phyloP scores from a whole-genome alignment of 2,797 vertebrate species.

The Typhlichthys eigenmanni region DNA sequence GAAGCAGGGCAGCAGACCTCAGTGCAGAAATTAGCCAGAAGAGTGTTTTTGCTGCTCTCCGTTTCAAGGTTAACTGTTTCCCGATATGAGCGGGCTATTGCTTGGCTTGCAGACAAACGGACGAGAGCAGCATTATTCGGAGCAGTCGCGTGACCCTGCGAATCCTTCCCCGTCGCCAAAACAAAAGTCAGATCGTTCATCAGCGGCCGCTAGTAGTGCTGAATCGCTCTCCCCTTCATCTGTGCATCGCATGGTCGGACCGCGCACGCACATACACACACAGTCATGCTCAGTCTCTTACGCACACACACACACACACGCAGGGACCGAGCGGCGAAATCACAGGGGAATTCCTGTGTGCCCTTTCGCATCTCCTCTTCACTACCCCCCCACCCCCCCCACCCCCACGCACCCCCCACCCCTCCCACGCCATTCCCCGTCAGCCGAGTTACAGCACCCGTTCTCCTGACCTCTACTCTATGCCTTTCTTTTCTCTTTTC shows the following conservation, averaged over 20 bases:
- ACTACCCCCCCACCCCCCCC: not conserved
- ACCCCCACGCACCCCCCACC: not conserved
- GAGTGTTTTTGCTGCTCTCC: conserved; percentile 64
- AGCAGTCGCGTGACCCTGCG: conserved; percentile 70
- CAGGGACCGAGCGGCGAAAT: conserved; percentile 28
- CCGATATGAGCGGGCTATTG: conserved; percentile 75
- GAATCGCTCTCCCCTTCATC: conserved; percentile 74
- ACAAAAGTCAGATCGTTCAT: conserved; percentile 82
- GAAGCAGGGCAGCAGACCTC: conserved; percentile 43
- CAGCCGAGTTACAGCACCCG: too few relatives aligned
- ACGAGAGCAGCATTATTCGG: conserved; percentile 78
- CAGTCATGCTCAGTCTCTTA: conserved; percentile 9
- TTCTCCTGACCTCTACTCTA: conserved; percentile 29
- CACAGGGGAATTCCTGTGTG: conserved; percentile 49
- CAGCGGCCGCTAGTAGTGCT: conserved; percentile 72
- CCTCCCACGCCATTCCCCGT: not conserved
- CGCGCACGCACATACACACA: conserved; percentile 13
- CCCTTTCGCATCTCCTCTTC: conserved; percentile 42
- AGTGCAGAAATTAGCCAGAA: conserved; percentile 49
- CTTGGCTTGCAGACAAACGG: conserved; percentile 77
- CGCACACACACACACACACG: conserved; percentile 21
- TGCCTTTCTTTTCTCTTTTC: conserved; percentile 5
- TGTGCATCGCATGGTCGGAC: conserved; percentile 61
- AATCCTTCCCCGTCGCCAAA: conserved; percentile 78
- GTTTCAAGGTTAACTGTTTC: conserved; percentile 78